phyloP scores from a whole-genome alignment of 2,113 vertebrate species.

The Leptobrachium leishanense region DNA sequence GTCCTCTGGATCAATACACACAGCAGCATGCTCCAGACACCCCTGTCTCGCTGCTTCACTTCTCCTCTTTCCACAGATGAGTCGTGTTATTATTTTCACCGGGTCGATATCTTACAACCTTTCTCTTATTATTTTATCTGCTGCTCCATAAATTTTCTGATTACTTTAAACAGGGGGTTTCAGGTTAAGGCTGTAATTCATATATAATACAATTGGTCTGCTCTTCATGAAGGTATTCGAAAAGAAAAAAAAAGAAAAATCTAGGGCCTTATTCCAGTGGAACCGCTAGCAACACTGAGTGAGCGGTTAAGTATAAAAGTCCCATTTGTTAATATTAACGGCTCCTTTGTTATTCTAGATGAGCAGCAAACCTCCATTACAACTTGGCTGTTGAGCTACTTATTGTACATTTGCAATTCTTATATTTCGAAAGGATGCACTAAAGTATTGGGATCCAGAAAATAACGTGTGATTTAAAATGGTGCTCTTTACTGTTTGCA shows the following conservation, averaged over 20 bases:
- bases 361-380: too few species aligned
- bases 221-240: neutral
- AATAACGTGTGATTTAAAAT: too few species aligned
- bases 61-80: conserved; percentile 98
- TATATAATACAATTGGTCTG: conserved; percentile 91
- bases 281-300: too few species aligned
- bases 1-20: conserved; percentile 87
- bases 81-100: conserved; percentile 85
- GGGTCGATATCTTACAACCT: conserved; percentile 98
- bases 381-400: too few species aligned
- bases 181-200: conserved; percentile 70
- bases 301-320: too few species aligned
- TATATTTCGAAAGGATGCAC: too few species aligned
- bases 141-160: conserved; percentile 99
- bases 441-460: too few species aligned
- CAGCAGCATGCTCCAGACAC: conserved; percentile 88
- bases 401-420: too few species aligned
- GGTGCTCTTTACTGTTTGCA: too few species aligned
- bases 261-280: too few species aligned
- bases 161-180: conserved; percentile 91
- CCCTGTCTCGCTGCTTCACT: conserved; percentile 98
- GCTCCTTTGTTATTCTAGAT: too few species aligned
- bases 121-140: conserved; percentile 82
- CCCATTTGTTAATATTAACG: too few species aligned
- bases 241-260: neutral